Base-by-base conservation (phyloP, 2,888 invertebrate species). In the Seira ritae region DNA sequence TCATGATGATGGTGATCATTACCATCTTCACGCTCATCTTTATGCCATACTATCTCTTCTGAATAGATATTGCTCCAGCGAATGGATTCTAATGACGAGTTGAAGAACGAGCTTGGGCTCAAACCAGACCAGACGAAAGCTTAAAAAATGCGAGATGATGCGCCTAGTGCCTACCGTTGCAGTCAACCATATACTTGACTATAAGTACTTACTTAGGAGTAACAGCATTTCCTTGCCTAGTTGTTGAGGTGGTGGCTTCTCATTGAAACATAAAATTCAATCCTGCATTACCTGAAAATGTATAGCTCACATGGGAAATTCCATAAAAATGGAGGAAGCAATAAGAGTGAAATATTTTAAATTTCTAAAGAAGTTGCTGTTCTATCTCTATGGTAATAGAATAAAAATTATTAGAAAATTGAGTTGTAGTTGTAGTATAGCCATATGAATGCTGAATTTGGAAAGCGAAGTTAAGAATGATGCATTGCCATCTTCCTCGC, bases 391-490 rank as follows among this genome's bases (percentile, higher is more conserved):
- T 70, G 22, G 6, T 60, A n/a, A 17, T 55, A 0, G 17, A n/a
- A n/a, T 31, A 4, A 31, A 31, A 31, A 31, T 31, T 31, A 31
- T 31, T 31, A 2, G 31, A 31, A 31, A 31, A 31, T 31, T 8
- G 31, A 31, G 31, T 4, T 2, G 8, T 31, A 31, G 31, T 31
- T 31, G 8, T 8, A 31, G n/a, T n/a, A n/a, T n/a, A n/a, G n/a
- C n/a, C n/a, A n/a, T n/a, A n/a, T n/a, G n/a, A n/a, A n/a, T n/a
- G n/a, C n/a, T n/a, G n/a, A n/a, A n/a, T n/a, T n/a, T n/a, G n/a
- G n/a, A n/a, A n/a, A n/a, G n/a, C n/a, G n/a, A n/a, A n/a, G n/a
- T 66, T 66, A 55, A 65, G 78, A 71, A 78, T 78, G 78, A 78
- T 78, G 65, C 79, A 80, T 80, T 74, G 66, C 65, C 42, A 46